Percentiles rank a stretch among this genome's conserved stretches.
These are phyloP conservation scores for Apotomis betuletana DNA, from an alignment of 2,888 invertebrate genomes.

Conservation along the genomic window DNA sequence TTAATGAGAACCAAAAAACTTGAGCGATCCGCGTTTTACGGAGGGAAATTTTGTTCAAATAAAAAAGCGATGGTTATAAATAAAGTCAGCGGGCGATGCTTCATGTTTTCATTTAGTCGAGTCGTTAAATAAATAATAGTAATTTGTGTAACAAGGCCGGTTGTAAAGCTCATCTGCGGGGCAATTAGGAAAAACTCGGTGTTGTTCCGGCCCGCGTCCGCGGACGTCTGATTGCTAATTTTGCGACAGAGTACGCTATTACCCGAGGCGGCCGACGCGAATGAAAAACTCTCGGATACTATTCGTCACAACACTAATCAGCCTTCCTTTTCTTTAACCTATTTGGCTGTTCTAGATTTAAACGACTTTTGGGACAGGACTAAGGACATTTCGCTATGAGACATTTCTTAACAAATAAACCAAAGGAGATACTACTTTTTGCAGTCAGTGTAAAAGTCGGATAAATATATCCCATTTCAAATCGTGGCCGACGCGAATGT, in stretches of 20 bases:
- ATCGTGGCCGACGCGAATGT: conserved; percentile 60
- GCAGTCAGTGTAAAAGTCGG: too few species aligned
- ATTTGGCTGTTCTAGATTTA: conserved; percentile 14
- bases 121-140: conserved; percentile 70
- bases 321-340: conserved; percentile 16
- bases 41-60: conserved; percentile 22
- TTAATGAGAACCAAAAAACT: conserved; percentile 22
- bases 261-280: conserved; percentile 60
- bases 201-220: conserved; percentile 56
- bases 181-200: conserved; percentile 74
- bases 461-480: too few species aligned
- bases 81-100: conserved; percentile 51
- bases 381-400: not conserved
- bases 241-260: conserved; percentile 75
- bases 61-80: conserved; percentile 33
- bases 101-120: conserved; percentile 66
- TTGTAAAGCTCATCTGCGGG: conserved; percentile 69
- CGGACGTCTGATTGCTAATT: conserved; percentile 76
- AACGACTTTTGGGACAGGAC: not conserved
- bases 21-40: conserved; percentile 17
- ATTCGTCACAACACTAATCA: conserved; percentile 36
- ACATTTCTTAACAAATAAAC: too few species aligned
- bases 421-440: too few species aligned
- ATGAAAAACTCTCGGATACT: conserved; percentile 62
- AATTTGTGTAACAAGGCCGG: conserved; percentile 66